Evolutionary conservation across 2,797 vertebrate genomes (phyloP), one percentile per base, ranked within the genome.

Genomic region (Periophthalmus magnuspinnatus): DNA sequence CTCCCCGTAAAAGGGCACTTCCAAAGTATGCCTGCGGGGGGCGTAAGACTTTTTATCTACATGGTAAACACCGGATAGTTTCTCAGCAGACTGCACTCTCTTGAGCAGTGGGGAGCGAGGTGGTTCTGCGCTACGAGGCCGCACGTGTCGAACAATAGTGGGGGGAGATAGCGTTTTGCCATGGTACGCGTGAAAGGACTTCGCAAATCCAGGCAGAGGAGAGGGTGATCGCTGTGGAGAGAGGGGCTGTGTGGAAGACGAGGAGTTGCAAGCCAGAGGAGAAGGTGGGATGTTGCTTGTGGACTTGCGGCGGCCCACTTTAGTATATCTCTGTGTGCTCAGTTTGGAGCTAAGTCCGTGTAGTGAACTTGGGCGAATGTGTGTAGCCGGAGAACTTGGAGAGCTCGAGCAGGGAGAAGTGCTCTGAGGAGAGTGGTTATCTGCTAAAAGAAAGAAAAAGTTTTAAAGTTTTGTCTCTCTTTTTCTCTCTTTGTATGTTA

Each of bases 221-320:
- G 97, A 97, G 0, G 96, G 95, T 0, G 96, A 95, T 57, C 95
- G 94, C 48, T 96, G 96, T 0, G 97, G 97, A 0, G 97, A 98
- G 22, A 95, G 90, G 0, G 95, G 94, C 77, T 95, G 96, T 2
- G 94, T 88, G 6, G 93, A 93, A 0, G 96, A 95, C 0, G 95
- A 96, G 84, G 95, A 96, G 78, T 95, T 97, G 78, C 98, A 91
- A 2, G 97, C 90, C 45, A 92, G 83, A 0, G 91, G 97, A 0
- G 97, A 98, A 0, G 97, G 97, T 0, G 97, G 98, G 79, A 99
- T 98, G 90, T 95, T 98, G 93, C 97, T 99, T 80, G 97, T 98
- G 5, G 98, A 99, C 86, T 99, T 99, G 62, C 98, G 94, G 6
- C 97, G 95, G 22, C 96, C 95, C 19, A 94, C 93, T 87, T 98